Conservation (phyloP, 2,797 vertebrate genomes). For the Danio kyathit region DNA sequence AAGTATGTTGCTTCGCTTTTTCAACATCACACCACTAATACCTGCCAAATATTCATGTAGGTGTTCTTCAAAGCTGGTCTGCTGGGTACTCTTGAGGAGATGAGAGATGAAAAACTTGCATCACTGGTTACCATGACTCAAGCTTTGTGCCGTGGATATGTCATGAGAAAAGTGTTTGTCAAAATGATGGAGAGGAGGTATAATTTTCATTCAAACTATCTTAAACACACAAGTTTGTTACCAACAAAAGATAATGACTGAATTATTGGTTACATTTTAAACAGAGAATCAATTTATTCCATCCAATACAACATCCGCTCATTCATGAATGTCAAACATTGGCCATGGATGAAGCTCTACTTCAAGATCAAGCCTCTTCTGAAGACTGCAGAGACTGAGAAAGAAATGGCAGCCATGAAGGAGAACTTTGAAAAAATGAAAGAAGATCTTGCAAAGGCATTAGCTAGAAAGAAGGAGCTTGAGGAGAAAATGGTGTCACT, state of each 20-base stretch:
- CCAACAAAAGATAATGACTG: background rate
- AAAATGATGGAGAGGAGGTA: slow-evolving; percentile 59
- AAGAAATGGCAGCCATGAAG: slow-evolving; percentile 93
- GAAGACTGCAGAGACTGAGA: slow-evolving; percentile 59
- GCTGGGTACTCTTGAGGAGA: slow-evolving; percentile 70
- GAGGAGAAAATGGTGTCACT: slow-evolving; percentile 91
- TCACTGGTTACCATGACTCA: slow-evolving; percentile 85
- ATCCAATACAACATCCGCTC: slow-evolving; percentile 25
- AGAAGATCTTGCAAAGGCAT: slow-evolving; percentile 83
- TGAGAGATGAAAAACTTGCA: slow-evolving; percentile 87
- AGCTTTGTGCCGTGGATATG: slow-evolving; percentile 78
- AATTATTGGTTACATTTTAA: background rate
- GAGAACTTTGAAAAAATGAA: slow-evolving; percentile 89
- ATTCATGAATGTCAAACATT: slow-evolving; percentile 31
- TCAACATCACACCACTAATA: too few species aligned
- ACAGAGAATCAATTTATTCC: slow-evolving; percentile 11
- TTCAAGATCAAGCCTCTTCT: slow-evolving; percentile 32
- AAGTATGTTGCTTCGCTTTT: background rate
- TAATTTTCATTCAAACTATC: background rate
- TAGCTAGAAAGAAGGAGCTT: slow-evolving; percentile 88
- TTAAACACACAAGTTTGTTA: background rate
- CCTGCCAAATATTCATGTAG: background rate
- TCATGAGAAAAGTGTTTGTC: slow-evolving; percentile 63
- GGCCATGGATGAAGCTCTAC: slow-evolving; percentile 34
- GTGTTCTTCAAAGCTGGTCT: slow-evolving; percentile 78